These are phyloP conservation scores for Ophiodon elongatus DNA, from an alignment of 2,113 vertebrate species.

Conservation along the genomic window DNA sequence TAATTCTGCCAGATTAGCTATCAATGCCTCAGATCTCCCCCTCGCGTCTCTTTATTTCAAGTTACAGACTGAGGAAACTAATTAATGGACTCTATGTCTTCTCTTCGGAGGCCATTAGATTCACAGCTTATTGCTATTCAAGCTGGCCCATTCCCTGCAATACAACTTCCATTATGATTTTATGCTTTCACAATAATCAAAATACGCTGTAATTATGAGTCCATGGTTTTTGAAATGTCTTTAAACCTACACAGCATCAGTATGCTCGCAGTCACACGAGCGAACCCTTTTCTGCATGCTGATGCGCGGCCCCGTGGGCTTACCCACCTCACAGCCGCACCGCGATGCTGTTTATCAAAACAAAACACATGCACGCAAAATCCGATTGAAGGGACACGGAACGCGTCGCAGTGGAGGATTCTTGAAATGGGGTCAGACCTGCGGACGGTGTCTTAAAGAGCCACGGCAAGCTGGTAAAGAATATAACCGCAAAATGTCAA, in stretches of 20 bases:
- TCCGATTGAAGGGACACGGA: not conserved
- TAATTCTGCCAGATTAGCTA: slow-evolving; percentile 55
- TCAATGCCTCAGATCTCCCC: slow-evolving; percentile 46
- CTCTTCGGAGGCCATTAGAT: slow-evolving; percentile 63
- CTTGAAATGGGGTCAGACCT: slow-evolving; percentile 47
- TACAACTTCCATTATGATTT: slow-evolving; percentile 62
- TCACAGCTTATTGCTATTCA: slow-evolving; percentile 60
- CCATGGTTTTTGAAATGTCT: slow-evolving; percentile 42
- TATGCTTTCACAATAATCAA: slow-evolving; percentile 53
- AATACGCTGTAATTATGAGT: slow-evolving; percentile 58
- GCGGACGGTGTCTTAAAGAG: slow-evolving; percentile 40
- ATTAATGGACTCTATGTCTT: slow-evolving; percentile 64
- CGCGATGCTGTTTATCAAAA: slow-evolving; percentile 35
- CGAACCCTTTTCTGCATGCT: slow-evolving; percentile 36
- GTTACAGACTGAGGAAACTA: slow-evolving; percentile 53
- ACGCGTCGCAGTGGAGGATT: not conserved
- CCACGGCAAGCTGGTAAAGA: slow-evolving; percentile 23
- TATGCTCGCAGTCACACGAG: slow-evolving; percentile 22
- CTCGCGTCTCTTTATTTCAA: slow-evolving; percentile 54
- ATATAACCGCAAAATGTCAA: slow-evolving; percentile 69
- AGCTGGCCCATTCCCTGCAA: slow-evolving; percentile 38
- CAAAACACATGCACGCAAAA: slow-evolving; percentile 28
- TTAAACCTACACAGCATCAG: slow-evolving; percentile 7
- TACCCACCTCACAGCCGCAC: not conserved
- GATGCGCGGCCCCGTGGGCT: slow-evolving; percentile 12